These are phyloP conservation scores for Microtus montanus DNA, from an alignment of 2,113 vertebrate genomes.

Conservation along the genomic window DNA sequence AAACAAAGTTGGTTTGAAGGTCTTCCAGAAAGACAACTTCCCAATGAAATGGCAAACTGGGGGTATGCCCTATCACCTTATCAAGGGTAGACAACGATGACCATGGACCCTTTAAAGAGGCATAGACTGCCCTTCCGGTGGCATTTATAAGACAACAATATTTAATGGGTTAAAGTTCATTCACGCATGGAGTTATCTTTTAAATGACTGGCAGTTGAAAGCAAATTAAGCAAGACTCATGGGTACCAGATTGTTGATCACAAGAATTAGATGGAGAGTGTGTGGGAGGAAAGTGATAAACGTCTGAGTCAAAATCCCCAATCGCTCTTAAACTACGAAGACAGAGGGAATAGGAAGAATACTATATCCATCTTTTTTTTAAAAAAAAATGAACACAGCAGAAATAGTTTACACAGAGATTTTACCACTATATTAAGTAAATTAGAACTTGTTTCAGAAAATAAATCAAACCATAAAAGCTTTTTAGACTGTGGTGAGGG, in stretches of 20 bases:
- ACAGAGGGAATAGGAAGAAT: neutral
- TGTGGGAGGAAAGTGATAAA: neutral
- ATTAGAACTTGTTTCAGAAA: conserved; percentile 18
- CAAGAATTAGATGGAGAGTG: neutral
- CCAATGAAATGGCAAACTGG: neutral
- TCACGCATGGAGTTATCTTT: neutral
- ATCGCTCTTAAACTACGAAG: neutral
- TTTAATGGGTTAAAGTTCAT: neutral
- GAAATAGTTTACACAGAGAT: neutral
- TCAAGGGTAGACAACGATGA: neutral
- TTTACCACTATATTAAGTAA: conserved; percentile 3
- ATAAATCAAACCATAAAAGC: conserved; percentile 46
- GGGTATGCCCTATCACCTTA: neutral
- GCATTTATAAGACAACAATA: neutral
- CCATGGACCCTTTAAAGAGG: neutral
- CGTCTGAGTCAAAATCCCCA: conserved; percentile 9
- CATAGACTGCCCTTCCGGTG: neutral
- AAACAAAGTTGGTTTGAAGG: neutral
- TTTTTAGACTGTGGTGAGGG: neutral
- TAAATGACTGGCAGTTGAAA: neutral
- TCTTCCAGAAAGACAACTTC: conserved; percentile 17
- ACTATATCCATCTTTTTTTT: neutral
- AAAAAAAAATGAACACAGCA: neutral
- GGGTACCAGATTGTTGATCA: neutral
- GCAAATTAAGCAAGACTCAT: neutral